These are phyloP conservation scores for Eciton burchellii DNA, from an alignment of 1,140 invertebrate genomes.

Conservation along the genomic window DNA sequence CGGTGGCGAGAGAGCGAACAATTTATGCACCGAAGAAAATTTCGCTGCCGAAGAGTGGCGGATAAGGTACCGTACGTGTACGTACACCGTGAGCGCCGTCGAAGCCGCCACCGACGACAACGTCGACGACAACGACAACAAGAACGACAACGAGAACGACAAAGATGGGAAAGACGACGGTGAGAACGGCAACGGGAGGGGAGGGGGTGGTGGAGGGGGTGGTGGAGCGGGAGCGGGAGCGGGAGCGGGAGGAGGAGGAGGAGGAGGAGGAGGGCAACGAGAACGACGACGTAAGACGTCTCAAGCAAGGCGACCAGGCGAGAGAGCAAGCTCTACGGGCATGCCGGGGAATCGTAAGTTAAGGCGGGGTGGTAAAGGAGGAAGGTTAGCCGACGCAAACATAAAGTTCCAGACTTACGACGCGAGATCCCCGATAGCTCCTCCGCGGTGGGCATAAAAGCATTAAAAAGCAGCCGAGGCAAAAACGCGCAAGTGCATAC, in stretches of 20 bases:
- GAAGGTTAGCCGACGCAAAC: constrained; percentile 83
- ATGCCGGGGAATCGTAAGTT: constrained; percentile 85
- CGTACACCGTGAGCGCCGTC: constrained; percentile 34
- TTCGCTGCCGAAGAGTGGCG: constrained; percentile 48
- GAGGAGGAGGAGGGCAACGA: constrained; percentile 56
- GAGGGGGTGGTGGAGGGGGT: constrained; percentile 2
- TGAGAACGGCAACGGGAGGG: constrained; percentile 7
- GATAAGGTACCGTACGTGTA: constrained; percentile 57
- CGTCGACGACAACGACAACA: constrained; percentile 28
- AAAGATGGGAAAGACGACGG: constrained; percentile 11
- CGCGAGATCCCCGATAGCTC: constrained; percentile 85
- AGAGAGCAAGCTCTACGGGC: constrained; percentile 61
- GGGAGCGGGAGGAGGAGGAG: too few relatives aligned
- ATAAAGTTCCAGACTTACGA: constrained; percentile 87
- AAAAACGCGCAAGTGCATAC: constrained; percentile 79
- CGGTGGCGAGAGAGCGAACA: constrained; percentile 27
- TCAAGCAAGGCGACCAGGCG: constrained; percentile 81
- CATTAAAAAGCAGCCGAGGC: constrained; percentile 79
- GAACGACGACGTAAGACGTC: constrained; percentile 82
- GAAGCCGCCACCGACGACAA: constrained; percentile 44
- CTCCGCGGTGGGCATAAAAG: constrained; percentile 85
- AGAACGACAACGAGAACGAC: constrained; percentile 20
- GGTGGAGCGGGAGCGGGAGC: too few relatives aligned
- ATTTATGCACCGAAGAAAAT: constrained; percentile 73
- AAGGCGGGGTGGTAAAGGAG: constrained; percentile 78